phyloP scores from a whole-genome alignment of 2,113 vertebrate genomes.

The Muntiacus muntjak region DNA sequence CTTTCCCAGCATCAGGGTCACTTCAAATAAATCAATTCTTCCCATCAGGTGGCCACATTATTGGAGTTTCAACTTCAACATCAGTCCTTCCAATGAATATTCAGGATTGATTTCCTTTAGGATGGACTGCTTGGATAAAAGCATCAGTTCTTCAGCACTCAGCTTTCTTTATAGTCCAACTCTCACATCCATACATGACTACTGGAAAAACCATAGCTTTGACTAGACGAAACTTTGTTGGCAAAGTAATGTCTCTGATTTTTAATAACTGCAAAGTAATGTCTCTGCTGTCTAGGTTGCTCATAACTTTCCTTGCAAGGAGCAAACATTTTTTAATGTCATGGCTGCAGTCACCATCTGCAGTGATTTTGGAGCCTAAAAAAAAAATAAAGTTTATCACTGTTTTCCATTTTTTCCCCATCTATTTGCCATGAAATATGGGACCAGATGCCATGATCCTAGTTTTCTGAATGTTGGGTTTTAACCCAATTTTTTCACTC shows the following conservation, averaged over 20 bases:
- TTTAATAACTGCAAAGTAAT: not conserved
- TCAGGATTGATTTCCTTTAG: not conserved
- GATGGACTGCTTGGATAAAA: not conserved
- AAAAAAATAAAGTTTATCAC: not conserved
- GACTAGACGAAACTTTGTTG: fast-evolving
- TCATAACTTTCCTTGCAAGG: not conserved
- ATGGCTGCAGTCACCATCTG: not conserved
- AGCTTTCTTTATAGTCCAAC: not conserved
- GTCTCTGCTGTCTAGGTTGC: not conserved
- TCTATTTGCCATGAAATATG: not conserved
- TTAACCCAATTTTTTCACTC: not conserved
- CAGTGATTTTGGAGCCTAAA: not conserved
- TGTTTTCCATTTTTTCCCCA: not conserved
- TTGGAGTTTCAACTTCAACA: not conserved
- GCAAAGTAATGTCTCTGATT: not conserved
- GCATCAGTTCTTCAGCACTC: not conserved
- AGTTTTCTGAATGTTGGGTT: not conserved
- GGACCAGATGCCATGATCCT: not conserved
- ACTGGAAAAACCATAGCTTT: not conserved
- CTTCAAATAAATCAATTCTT: not conserved
- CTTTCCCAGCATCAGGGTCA: not conserved
- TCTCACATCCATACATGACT: not conserved
- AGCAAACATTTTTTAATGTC: not conserved
- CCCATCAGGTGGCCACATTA: not conserved
- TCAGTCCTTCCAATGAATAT: not conserved